Percentiles rank a stretch among this genome's conserved stretches.
These are phyloP conservation scores for Onychomys torridus DNA, from an alignment of 2,797 vertebrate species.

Conservation along the genomic window DNA sequence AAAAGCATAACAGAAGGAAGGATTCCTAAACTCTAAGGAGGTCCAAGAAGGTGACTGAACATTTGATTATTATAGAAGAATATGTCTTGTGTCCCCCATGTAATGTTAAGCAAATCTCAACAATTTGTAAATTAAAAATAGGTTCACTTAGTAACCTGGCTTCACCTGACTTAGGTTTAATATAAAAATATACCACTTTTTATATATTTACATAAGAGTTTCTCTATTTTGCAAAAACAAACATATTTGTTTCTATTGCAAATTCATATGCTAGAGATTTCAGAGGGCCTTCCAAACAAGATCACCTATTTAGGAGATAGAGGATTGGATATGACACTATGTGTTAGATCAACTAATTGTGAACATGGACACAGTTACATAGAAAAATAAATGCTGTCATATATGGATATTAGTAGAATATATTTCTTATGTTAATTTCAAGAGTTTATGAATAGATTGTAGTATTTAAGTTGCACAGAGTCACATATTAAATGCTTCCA, in stretches of 20 bases:
- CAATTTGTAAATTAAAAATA: neutral
- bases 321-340: neutral
- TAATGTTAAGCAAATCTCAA: neutral
- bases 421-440: neutral
- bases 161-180: neutral
- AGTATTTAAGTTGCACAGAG: neutral
- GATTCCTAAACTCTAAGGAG: neutral
- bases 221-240: neutral
- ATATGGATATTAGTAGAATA: neutral
- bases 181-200: neutral
- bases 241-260: neutral
- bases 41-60: neutral
- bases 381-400: neutral
- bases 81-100: neutral
- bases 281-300: neutral
- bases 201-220: neutral
- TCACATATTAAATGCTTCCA: neutral
- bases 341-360: neutral
- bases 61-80: neutral
- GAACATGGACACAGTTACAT: neutral
- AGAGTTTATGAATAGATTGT: neutral
- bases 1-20: accelerated
- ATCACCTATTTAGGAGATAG: neutral
- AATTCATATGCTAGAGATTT: neutral
- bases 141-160: neutral